Conservation (phyloP, 1,140 invertebrate genomes). For the Augochlora pura region DNA sequence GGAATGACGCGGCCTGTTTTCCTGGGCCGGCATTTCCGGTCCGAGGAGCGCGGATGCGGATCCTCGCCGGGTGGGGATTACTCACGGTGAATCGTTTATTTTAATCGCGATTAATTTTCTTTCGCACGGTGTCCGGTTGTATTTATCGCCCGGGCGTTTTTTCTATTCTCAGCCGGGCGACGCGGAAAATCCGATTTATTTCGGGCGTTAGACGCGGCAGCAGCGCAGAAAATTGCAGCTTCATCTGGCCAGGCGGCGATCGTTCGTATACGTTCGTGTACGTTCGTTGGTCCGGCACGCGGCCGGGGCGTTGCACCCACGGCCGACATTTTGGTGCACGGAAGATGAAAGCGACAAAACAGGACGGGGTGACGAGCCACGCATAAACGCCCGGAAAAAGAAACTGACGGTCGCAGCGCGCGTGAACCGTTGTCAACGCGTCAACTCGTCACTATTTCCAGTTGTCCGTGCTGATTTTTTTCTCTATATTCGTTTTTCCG, state of each 20-base stretch:
- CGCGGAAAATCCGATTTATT: constrained; percentile 39
- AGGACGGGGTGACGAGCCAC: not conserved
- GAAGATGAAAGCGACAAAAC: constrained; percentile 11
- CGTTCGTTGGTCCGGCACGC: not conserved
- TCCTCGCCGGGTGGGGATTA: constrained; percentile 8
- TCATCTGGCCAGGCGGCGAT: constrained; percentile 28
- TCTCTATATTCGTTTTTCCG: not conserved
- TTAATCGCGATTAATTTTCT: constrained; percentile 38
- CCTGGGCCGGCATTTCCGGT: no score
- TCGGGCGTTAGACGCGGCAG: constrained; percentile 43
- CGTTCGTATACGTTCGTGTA: no score
- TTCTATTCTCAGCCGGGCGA: constrained; percentile 22
- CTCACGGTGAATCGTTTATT: constrained; percentile 32
- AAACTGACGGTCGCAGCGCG: constrained; percentile 30
- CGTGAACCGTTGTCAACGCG: constrained; percentile 1
- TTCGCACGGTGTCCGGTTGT: not conserved
- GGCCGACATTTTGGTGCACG: constrained; percentile 27
- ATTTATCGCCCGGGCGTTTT: not conserved
- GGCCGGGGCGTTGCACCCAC: constrained; percentile 19
- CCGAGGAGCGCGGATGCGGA: no score
- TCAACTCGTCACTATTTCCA: constrained; percentile 16
- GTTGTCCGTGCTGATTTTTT: not conserved
- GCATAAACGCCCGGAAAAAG: not conserved
- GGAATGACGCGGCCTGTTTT: no score
- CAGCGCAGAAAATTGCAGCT: constrained; percentile 47